Evolutionary conservation across 2,888 invertebrate species (phyloP), one percentile per base, ranked within the genome.

Genomic region (Cerastis leucographa): DNA sequence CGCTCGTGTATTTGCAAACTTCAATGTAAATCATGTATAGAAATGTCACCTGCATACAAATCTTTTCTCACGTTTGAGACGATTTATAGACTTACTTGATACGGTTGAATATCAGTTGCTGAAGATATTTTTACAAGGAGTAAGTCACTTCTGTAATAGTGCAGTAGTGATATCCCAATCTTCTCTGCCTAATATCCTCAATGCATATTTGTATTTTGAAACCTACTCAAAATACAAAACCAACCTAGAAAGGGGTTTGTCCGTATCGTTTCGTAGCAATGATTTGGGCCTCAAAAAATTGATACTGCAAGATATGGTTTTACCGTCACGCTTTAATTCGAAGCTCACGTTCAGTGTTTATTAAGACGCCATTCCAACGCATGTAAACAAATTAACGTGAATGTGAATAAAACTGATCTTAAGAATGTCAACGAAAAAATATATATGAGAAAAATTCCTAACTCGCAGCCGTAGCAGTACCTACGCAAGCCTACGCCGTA

Each of bases 401-500:
- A 25, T 54, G 11, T 61, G 1, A 22, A 54, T 19, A 19, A 68
- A 11, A 59, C 9, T 6, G 4, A 35, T 25, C 5, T 25, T 12
- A 12, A 44, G 3, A 71, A 70, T 22, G 19, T n/a, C 65, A 19
- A 1, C 14, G 25, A 9, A 42, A 44, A 75, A 12, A 66, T n/a
- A 56, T 35, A 6, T 3, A 4, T 22, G 1, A 9, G 7, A 56
- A 40, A 22, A 17, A 62, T 14, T 46, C 9, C 6, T 11, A 22
- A 6, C 9, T 14, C 3, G 5, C 12, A 0, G 22, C 19, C 82
- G 80, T 81, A 80, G 80, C 69, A 17, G n/a, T 54, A 19, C 19
- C 65, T 54, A 64, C 54, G 54, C 25, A 17, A 29, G 66, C 66
- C 77, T 82, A 80, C 83, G 83, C 35, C 80, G 80, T 80, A 80